phyloP scores from a whole-genome alignment of 2,888 invertebrate species.

The Conomelus anceps region DNA sequence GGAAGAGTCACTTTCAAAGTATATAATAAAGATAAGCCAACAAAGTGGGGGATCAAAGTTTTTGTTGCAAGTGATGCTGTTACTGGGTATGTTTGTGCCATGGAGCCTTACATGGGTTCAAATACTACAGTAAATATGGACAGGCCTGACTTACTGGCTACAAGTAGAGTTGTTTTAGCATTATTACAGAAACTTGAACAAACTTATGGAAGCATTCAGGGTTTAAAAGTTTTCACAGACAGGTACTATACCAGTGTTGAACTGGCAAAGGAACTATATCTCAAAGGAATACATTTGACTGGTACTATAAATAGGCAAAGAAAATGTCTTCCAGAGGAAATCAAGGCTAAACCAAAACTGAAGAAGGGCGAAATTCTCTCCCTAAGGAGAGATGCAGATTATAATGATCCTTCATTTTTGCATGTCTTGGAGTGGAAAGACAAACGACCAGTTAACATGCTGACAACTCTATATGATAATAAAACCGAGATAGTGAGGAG shows the following conservation, averaged over 20 bases:
- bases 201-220: neutral
- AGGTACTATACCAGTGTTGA: conserved; percentile 14
- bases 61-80: neutral
- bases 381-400: neutral
- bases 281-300: conserved; percentile 15
- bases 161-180: neutral
- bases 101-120: conserved; percentile 1
- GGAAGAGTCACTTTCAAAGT: neutral
- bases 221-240: conserved; percentile 16
- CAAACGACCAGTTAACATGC: conserved; percentile 4
- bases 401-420: conserved; percentile 16
- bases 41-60: neutral
- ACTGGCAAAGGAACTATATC: conserved; percentile 8
- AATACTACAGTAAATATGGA: neutral
- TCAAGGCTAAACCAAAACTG: neutral
- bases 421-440: conserved; percentile 17
- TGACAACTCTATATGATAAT: neutral
- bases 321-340: conserved; percentile 6
- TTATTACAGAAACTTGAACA: neutral
- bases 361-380: conserved; percentile 3
- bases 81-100: conserved; percentile 1
- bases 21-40: neutral
- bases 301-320: conserved; percentile 9
- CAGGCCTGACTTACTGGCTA: neutral
- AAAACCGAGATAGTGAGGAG: neutral